A percentile compares a stretch with the other conserved stretches of the same genome.
These are phyloP conservation scores for Dasypogon diadema DNA, from an alignment of 2,888 invertebrate species.

Conservation along the genomic window DNA sequence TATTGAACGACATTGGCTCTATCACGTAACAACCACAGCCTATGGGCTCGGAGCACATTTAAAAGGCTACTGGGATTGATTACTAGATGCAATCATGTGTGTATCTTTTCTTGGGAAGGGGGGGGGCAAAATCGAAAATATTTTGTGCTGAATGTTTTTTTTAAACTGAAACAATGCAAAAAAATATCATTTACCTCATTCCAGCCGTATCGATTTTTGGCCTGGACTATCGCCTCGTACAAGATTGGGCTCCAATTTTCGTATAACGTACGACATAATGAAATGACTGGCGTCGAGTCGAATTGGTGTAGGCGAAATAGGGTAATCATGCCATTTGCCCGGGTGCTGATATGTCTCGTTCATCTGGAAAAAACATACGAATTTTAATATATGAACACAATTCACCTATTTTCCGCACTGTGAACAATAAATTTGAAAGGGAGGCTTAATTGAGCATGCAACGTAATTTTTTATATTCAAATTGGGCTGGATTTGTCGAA, in stretches of 20 bases:
- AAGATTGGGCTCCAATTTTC: slow-evolving; percentile 74
- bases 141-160: neutral
- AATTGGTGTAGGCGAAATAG: slow-evolving; percentile 66
- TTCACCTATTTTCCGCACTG: slow-evolving; percentile 19
- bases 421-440: slow-evolving; percentile 22
- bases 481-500: slow-evolving; percentile 22
- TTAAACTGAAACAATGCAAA: slow-evolving; percentile 69
- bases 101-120: too few relatives aligned
- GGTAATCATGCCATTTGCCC: slow-evolving; percentile 77
- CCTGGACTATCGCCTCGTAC: slow-evolving; percentile 80
- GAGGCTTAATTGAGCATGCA: slow-evolving; percentile 15
- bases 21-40: neutral
- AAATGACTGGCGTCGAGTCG: slow-evolving; percentile 69
- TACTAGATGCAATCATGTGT: slow-evolving; percentile 5
- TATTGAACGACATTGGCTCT: neutral
- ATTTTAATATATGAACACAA: slow-evolving; percentile 14
- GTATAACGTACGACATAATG: slow-evolving; percentile 75
- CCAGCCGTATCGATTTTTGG: slow-evolving; percentile 82
- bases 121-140: slow-evolving; percentile 12
- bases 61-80: neutral
- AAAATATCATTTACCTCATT: slow-evolving; percentile 71
- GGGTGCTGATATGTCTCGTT: slow-evolving; percentile 80
- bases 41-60: neutral
- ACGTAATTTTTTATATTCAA: neutral
- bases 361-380: slow-evolving; percentile 69